phyloP scores from a whole-genome alignment of 2,888 invertebrate species.

The Netelia melanura region DNA sequence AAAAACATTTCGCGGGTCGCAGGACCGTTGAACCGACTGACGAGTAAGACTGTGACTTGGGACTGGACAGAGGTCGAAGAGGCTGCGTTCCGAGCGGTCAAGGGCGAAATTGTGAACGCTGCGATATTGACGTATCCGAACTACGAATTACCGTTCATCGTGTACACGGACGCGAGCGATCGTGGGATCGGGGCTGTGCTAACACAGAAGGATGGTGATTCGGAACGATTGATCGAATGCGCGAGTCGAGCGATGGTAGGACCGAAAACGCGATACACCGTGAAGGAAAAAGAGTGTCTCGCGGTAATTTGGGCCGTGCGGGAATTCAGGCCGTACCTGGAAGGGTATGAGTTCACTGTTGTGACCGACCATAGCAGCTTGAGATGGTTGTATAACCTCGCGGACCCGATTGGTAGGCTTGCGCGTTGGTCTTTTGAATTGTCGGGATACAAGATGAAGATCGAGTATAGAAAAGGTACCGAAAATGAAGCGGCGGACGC shows the following conservation, averaged over 20 bases:
- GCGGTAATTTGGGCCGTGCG: constrained; percentile 67
- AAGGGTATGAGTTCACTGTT: constrained; percentile 68
- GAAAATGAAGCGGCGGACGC: constrained; percentile 32
- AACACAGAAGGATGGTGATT: constrained; percentile 52
- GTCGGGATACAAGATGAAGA: constrained; percentile 58
- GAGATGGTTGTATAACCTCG: constrained; percentile 67
- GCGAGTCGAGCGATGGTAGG: constrained; percentile 3
- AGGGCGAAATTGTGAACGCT: constrained; percentile 33
- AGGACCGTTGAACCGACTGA: not conserved
- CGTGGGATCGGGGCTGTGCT: constrained; percentile 64
- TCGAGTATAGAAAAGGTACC: constrained; percentile 49
- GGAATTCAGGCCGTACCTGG: constrained; percentile 69
- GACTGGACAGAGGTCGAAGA: constrained; percentile 45
- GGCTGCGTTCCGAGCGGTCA: constrained; percentile 45
- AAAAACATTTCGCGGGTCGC: not conserved
- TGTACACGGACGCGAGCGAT: constrained; percentile 66
- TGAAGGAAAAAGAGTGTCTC: constrained; percentile 13
- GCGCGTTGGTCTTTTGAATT: constrained; percentile 69
- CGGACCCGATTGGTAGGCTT: constrained; percentile 66
- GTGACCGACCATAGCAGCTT: constrained; percentile 70
- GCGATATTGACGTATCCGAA: constrained; percentile 67
- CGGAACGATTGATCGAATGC: constrained; percentile 58
- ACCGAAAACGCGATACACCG: constrained; percentile 29
- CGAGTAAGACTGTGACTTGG: constrained; percentile 10
- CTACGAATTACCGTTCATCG: constrained; percentile 52